Evolutionary conservation across 2,888 invertebrate genomes (phyloP).

Genomic region (Tachina lurida): DNA sequence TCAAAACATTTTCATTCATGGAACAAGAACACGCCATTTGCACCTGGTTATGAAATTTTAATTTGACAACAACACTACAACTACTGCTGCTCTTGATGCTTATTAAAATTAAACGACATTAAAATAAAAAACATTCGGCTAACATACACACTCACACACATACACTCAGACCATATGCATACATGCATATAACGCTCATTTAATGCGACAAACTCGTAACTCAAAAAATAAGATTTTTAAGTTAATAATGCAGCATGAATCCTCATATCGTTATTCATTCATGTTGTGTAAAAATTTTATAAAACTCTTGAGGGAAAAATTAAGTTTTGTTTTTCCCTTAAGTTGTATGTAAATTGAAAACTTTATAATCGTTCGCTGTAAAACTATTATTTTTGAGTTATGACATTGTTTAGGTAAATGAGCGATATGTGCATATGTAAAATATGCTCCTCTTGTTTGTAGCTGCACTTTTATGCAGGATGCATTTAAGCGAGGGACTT

Average conservation of each 20-base stretch:
- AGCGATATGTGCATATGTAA: too few relatives aligned
- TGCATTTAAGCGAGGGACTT: conserved; percentile 21
- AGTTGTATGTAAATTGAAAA: background rate
- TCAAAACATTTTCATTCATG: conserved; percentile 41
- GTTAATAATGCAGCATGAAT: too few relatives aligned
- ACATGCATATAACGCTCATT: background rate
- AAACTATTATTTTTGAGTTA: too few relatives aligned
- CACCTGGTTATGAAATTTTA: conserved; percentile 58
- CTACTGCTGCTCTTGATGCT: conserved; percentile 33
- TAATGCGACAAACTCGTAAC: background rate
- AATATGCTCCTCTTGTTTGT: background rate
- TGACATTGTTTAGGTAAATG: too few relatives aligned
- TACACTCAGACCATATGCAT: background rate
- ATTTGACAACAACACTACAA: conserved; percentile 50
- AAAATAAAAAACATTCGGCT: background rate
- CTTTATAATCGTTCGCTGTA: background rate
- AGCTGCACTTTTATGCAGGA: background rate
- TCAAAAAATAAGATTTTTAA: too few relatives aligned
- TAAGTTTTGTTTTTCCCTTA: too few relatives aligned
- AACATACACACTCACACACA: background rate
- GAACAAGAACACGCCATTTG: conserved; percentile 64
- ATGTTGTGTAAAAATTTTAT: too few relatives aligned
- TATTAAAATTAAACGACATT: conserved; percentile 12
- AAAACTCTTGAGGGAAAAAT: too few relatives aligned
- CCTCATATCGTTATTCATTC: too few relatives aligned